Evolutionary conservation across 1,140 invertebrate genomes (phyloP).

Genomic region (Subanguina moxae): DNA sequence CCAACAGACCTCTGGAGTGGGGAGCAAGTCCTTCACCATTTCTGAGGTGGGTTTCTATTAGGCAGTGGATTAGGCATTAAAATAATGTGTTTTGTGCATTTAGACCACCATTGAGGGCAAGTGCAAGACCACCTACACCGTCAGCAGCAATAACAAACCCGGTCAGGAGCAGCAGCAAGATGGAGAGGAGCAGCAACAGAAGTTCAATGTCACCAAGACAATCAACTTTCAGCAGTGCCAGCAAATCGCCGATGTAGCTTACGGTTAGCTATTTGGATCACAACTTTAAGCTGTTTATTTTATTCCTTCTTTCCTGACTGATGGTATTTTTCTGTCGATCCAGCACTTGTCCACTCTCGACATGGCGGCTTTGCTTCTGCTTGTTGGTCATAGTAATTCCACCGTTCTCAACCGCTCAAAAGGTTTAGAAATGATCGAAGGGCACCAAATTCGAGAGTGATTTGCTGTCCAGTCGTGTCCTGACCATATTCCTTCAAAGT

Average conservation of each 20-base stretch:
- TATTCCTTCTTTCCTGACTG: background rate
- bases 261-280: slow-evolving; percentile 17
- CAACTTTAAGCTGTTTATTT: no score
- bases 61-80: background rate
- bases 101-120: slow-evolving; percentile 35
- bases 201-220: slow-evolving; percentile 51
- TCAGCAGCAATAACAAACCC: slow-evolving; percentile 19
- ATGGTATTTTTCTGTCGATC: no score
- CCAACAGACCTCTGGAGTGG: no score
- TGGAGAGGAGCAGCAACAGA: slow-evolving; percentile 7
- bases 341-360: no score
- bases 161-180: slow-evolving; percentile 5
- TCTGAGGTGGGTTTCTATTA: slow-evolving; percentile 23
- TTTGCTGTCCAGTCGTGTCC: no score
- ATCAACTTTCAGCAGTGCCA: slow-evolving; percentile 52
- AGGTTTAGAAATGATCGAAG: no score
- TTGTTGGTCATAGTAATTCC: no score
- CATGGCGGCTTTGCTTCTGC: no score
- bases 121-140: slow-evolving; percentile 34
- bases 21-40: slow-evolving; percentile 26
- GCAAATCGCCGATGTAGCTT: slow-evolving; percentile 33
- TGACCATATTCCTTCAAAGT: no score
- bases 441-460: no score
- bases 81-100: background rate
- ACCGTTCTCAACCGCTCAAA: no score